Evolutionary conservation across 2,888 invertebrate species (phyloP), one percentile per base, ranked within the genome.

Genomic region (Eilema sororculum): DNA sequence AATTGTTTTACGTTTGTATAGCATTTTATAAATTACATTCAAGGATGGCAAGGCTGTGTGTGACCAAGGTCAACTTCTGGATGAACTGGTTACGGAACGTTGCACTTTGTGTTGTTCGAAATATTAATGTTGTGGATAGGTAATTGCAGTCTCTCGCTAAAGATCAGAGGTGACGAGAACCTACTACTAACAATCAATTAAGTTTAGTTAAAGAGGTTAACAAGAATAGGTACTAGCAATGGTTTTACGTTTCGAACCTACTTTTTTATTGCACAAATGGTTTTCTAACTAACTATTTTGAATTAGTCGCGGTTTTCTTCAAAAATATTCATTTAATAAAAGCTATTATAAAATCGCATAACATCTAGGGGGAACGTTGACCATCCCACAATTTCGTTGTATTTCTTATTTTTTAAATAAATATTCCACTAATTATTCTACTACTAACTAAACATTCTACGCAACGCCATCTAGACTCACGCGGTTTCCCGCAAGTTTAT

Each of bases 1-100:
- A 25, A 41, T 22, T 60, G 46, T 67, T 52, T 52, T 37, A 56
- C 30, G n/a, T 30, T 60, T 30, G 30, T n/a, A 60, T 60, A 16
- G 28, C 60, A 28, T 52, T n/a, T n/a, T n/a, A 52, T 52, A 52
- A 52, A 46, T 20, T 52, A 52, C 52, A 52, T 37, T 66, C 24
- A 56, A 65, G 33, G 22, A 37, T 66, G 65, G 22, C 65, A 65
- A 37, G 37, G 41, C 37, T 37, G 37, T 24, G 37, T 66, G 24
- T 33, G 56, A 57, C 37, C 65, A 66, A 66, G 65, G 65, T 25
- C 58, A 33, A 30, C 46, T 33, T 57, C 65, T 28, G 22, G 33
- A 57, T 65, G 20, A 13, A 37, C 67, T 58, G 58, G 58, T 66
- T 66, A 37, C 58, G 58, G 37, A 58, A 66, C 58, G 66, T 25